Base-by-base conservation (phyloP, 2,113 vertebrate species). In the Triplophysa siluroides region DNA sequence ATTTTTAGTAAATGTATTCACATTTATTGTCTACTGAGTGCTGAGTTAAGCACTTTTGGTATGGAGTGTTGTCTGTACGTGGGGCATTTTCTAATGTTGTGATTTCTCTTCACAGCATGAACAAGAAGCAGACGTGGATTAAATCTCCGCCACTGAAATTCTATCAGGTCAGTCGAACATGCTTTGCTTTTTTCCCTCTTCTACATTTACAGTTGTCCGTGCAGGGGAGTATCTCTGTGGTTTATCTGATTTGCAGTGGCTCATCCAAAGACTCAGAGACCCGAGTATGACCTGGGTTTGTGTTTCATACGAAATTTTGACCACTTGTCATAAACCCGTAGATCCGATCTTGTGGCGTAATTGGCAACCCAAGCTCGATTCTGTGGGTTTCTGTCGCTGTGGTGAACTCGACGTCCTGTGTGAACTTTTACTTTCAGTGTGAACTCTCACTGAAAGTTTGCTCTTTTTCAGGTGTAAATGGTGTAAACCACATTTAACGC, bases 291-390 rank as follows among this genome's bases (percentile, higher is more conserved):
- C 89, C 86, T 84, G 16, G 38, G 38, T 29, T 63, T 26, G 21
- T 41, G 41, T 91, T 89, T 90, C 83, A 79, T 33, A 29, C 11
- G 19, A 38, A 83, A 60, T n/a, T 64, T 74, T 81, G 88, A 93
- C 97, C 96, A 94, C 88, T 92, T 96, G 96, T 93, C 96, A 96
- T 94, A 96, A 99, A 99, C 97, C 97, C 97, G 97, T 99, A 99
- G 97, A 99, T 99, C 97, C 97, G 96, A 98, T 98, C 97, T 99
- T 99, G 97, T 98, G 97, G 95, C 94, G 89, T 95, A 94, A 94
- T 84, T 88, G 85, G 94, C 91, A 90, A 88, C 96, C 94, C 97
- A 99, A 98, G 97, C 95, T 98, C 95, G 97, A 90, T 92, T 99
- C 97, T 98, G 95, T 97, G 96, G 97, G 97, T 98, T 96, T 96